Base-by-base conservation (phyloP, 2,888 invertebrate genomes). In the Drosophila setosimentum region DNA sequence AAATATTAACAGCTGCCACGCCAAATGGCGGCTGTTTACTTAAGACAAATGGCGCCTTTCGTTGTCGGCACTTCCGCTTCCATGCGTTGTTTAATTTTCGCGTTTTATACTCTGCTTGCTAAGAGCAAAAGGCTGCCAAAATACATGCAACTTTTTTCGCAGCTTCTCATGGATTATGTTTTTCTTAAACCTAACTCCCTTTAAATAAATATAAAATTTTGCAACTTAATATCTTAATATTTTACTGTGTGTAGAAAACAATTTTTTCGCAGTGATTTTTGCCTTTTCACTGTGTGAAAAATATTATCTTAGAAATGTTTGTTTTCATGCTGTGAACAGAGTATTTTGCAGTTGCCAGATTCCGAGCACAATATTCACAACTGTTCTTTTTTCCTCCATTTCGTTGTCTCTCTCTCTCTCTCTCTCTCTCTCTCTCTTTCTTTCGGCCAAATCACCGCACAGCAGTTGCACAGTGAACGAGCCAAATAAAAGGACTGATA, bases 51-150 rank as follows among this genome's bases (percentile, higher is more conserved):
- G 76, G 51, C 65, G 59, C 42, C 63, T 33, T 54, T 62, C 51
- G 58, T 58, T 77, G 67, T 75, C 79, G 77, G 79, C 79, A 85
- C 79, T 87, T 87, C 87, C 85, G 85, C 76, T 89, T 89, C 84
- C 77, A 72, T 73, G 72, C 70, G 66, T 68, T 73, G 72, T 75
- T 83, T 87, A 87, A 85, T 85, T 81, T 81, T 72, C 66, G 73
- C 68, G 35, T 61, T 75, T 69, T 70, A 30, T 57, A 57, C 57
- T 10, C 57, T 57, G 42, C 21, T 57, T 21, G 4, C 30, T 5
- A 10, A 21, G 29, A 3, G 5, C 11, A 21, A 57, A 30, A 10
- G 30, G 27, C 30, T 29, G 27, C n/a, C 13, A 40, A 35, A 37
- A 16, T 37, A 18, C 4, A 37, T 29, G 27, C 37, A 40, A 40